A percentile compares a stretch with the other conserved stretches of the same genome.
Evolutionary conservation across 1,140 invertebrate genomes (phyloP).

Genomic region (Coelopa frigida): DNA sequence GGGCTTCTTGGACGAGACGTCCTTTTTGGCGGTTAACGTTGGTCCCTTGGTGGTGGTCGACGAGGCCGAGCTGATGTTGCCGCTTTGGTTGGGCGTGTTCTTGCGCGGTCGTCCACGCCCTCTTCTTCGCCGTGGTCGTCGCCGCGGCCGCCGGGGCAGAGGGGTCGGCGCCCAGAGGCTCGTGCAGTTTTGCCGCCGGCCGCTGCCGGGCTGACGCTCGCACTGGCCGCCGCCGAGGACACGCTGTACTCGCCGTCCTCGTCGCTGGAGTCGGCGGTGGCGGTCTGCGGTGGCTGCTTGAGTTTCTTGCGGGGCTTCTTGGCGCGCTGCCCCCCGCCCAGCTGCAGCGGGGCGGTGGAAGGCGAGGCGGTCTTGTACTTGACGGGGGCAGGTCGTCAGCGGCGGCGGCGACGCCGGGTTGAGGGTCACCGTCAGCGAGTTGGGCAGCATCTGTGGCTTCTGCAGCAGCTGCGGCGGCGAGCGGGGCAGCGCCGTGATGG

Average conservation of each 20-base stretch:
- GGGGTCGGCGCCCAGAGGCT: background rate
- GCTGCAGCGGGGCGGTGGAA: background rate
- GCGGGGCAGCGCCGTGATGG: slow-evolving; percentile 27
- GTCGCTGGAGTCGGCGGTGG: slow-evolving; percentile 32
- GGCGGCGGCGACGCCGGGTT: slow-evolving; percentile 3
- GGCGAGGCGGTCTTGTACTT: background rate
- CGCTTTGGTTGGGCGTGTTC: slow-evolving; percentile 16
- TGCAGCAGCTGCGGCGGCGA: slow-evolving; percentile 1
- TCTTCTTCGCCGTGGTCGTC: slow-evolving; percentile 22
- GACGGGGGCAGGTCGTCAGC: background rate
- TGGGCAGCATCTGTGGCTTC: slow-evolving; percentile 6
- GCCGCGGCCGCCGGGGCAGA: background rate
- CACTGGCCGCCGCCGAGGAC: background rate
- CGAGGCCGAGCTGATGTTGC: slow-evolving; percentile 20
- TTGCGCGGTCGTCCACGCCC: slow-evolving; percentile 38
- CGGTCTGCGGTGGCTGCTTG: slow-evolving; percentile 17
- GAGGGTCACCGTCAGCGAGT: slow-evolving; percentile 10
- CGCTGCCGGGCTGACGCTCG: background rate
- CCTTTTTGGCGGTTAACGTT: slow-evolving; percentile 36
- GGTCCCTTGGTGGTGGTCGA: slow-evolving; percentile 26
- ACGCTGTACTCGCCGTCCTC: slow-evolving; percentile 20
- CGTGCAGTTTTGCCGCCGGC: slow-evolving; percentile 7
- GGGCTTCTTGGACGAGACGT: slow-evolving; percentile 20
- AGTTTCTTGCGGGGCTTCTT: slow-evolving; percentile 30
- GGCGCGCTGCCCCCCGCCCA: slow-evolving; percentile 19